Conservation (phyloP, 2,113 vertebrate species). For the Zonotrichia leucophrys region DNA sequence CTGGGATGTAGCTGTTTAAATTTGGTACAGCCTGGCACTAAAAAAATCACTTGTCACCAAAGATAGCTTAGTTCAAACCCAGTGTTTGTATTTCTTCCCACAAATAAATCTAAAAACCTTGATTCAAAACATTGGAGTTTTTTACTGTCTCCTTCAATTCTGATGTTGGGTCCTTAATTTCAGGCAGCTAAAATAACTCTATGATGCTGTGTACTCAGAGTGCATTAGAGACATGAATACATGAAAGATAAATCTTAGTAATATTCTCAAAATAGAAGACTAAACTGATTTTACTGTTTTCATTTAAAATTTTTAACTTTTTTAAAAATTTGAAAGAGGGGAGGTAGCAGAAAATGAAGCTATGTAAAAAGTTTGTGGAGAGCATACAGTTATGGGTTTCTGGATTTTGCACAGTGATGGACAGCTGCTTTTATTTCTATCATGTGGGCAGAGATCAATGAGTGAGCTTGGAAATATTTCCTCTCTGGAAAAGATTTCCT, state of each 20-base stretch:
- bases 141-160: background rate
- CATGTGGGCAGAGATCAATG: background rate
- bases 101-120: background rate
- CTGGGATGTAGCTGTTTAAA: background rate
- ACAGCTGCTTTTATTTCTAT: background rate
- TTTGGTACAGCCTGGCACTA: background rate
- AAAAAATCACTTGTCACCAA: background rate
- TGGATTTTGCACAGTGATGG: background rate
- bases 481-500: background rate
- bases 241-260: background rate
- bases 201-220: background rate
- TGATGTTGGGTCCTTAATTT: background rate
- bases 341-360: background rate
- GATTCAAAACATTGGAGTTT: background rate
- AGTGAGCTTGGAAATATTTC: background rate
- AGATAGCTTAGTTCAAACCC: background rate
- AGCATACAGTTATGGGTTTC: background rate
- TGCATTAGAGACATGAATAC: too few species aligned
- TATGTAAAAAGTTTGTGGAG: background rate
- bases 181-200: background rate
- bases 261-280: background rate
- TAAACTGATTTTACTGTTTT: background rate
- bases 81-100: background rate
- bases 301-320: background rate
- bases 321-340: background rate